Percentiles rank a stretch among this genome's conserved stretches.
Conservation (phyloP, 2,888 invertebrate genomes). For the Heteromurus nitidus region DNA sequence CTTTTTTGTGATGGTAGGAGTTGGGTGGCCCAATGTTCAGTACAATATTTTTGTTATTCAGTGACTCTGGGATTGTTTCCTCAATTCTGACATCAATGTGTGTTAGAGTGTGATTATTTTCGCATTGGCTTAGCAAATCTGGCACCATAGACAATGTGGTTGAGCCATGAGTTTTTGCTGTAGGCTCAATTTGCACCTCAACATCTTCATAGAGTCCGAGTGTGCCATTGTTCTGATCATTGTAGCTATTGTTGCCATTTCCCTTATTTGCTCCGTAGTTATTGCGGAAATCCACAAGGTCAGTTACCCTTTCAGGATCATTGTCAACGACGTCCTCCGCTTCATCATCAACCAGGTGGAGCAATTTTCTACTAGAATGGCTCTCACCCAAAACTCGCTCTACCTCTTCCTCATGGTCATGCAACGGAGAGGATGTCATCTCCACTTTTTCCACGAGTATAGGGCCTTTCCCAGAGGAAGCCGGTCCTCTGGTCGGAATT, state of each 20-base stretch:
- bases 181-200: conserved; percentile 65
- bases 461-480: conserved; percentile 49
- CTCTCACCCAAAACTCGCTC: conserved; percentile 42
- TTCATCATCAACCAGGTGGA: conserved; percentile 24
- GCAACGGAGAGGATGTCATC: conserved; percentile 68
- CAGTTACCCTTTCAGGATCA: conserved; percentile 61
- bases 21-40: conserved; percentile 57
- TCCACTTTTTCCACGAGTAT: conserved; percentile 71
- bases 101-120: conserved; percentile 69
- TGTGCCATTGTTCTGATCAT: conserved; percentile 55
- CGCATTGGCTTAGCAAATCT: conserved; percentile 73
- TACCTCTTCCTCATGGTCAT: conserved; percentile 61
- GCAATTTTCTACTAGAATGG: conserved; percentile 55
- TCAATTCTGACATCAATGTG: conserved; percentile 72
- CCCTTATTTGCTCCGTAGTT: conserved; percentile 6
- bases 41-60: conserved; percentile 55
- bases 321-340: conserved; percentile 57
- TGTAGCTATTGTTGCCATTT: conserved; percentile 6
- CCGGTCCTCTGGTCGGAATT: conserved; percentile 26
- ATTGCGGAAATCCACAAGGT: conserved; percentile 65
- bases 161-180: conserved; percentile 49
- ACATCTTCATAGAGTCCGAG: conserved; percentile 69
- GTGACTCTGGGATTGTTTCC: conserved; percentile 51
- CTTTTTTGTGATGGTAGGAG: conserved; percentile 17
- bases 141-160: conserved; percentile 72